Conservation (phyloP, 2,113 vertebrate species). For the Phocoena sinus region DNA sequence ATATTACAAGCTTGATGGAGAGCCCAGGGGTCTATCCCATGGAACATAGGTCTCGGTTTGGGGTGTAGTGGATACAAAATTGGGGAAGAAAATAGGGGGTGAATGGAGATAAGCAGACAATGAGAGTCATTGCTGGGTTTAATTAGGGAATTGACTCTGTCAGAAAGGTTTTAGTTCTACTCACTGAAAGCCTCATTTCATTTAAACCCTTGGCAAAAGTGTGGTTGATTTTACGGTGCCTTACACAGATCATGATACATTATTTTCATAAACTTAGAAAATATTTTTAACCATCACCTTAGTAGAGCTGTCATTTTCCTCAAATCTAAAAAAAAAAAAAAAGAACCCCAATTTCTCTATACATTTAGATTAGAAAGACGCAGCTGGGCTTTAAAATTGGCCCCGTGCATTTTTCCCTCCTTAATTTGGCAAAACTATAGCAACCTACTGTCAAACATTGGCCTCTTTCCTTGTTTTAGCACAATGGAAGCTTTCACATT, state of each 20-base stretch:
- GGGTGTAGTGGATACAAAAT: fast-evolving
- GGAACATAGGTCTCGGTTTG: not conserved
- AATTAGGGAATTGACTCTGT: fast-evolving
- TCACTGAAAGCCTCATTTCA: not conserved
- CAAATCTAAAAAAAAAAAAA: not conserved
- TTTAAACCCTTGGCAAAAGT: not conserved
- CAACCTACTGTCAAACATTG: not conserved
- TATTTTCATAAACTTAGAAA: not conserved
- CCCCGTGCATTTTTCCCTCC: not conserved
- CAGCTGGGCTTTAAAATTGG: slow-evolving; percentile 40
- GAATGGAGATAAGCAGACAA: not conserved
- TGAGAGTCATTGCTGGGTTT: fast-evolving
- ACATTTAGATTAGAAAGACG: not conserved
- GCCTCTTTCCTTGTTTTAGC: not conserved
- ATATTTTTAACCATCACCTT: not conserved
- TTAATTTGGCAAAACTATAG: slow-evolving; percentile 1
- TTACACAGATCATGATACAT: not conserved
- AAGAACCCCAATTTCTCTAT: not conserved
- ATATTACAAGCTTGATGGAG: not conserved
- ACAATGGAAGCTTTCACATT: slow-evolving; percentile 37
- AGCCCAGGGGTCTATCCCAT: fast-evolving
- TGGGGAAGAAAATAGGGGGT: not conserved
- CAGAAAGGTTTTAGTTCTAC: not conserved
- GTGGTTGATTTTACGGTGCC: not conserved
- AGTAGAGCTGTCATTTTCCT: not conserved